phyloP scores from a whole-genome alignment of 2,888 invertebrate species.

The Sialis fuliginosa region DNA sequence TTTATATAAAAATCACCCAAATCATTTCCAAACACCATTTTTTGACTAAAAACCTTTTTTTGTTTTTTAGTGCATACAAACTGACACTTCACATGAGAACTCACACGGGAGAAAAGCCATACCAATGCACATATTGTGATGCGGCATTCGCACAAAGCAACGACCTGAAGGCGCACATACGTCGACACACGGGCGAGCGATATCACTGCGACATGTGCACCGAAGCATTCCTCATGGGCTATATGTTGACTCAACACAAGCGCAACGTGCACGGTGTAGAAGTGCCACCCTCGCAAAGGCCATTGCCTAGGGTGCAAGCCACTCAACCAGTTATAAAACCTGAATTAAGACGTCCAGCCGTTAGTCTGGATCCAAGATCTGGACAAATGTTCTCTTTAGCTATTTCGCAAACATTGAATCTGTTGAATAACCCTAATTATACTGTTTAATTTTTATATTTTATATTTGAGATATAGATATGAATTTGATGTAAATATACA shows the following conservation, averaged over 20 bases:
- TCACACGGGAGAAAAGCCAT: constrained; percentile 3
- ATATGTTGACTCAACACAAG: constrained; percentile 36
- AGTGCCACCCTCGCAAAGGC: background rate
- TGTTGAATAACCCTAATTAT: background rate
- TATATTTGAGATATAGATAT: too few relatives aligned
- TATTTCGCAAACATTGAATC: background rate
- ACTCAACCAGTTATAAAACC: background rate
- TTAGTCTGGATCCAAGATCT: background rate
- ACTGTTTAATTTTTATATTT: background rate
- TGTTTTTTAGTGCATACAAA: constrained; percentile 28
- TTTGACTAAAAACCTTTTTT: too few relatives aligned
- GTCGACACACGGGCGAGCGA: constrained; percentile 37
- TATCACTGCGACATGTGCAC: constrained; percentile 36
- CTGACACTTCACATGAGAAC: constrained; percentile 28
- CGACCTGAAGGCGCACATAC: constrained; percentile 35
- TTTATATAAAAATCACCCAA: background rate
- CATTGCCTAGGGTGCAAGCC: background rate
- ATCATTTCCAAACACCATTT: too few relatives aligned
- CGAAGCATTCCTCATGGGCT: constrained; percentile 35
- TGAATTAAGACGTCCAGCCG: background rate
- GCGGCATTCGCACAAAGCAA: constrained; percentile 39
- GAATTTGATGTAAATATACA: too few relatives aligned
- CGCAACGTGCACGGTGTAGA: constrained; percentile 23
- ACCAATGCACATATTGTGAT: constrained; percentile 27
- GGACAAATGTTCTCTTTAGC: background rate